Evolutionary conservation across 2,113 vertebrate genomes (phyloP).

Genomic region (Pedetes capensis): DNA sequence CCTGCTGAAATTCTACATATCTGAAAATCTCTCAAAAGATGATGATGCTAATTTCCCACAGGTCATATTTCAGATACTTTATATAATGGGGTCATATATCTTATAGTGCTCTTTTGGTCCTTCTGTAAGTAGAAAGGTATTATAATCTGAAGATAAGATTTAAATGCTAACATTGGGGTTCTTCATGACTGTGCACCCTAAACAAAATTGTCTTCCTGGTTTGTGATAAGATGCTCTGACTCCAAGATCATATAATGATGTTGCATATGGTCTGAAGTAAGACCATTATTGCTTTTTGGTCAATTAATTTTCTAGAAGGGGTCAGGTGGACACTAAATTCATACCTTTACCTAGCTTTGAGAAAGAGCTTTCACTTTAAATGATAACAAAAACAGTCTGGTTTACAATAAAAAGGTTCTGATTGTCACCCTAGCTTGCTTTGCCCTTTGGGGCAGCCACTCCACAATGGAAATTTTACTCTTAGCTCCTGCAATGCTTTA

Average conservation of each 20-base stretch:
- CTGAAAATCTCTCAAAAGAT: not conserved
- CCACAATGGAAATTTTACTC: not conserved
- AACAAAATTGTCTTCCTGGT: not conserved
- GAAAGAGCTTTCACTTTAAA: not conserved
- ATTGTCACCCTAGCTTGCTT: not conserved
- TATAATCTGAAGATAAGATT: conserved; percentile 18
- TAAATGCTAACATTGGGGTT: not conserved
- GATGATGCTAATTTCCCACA: not conserved
- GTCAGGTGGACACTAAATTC: not conserved
- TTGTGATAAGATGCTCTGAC: not conserved
- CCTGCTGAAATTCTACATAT: not conserved
- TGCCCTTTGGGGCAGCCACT: not conserved
- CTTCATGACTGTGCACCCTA: not conserved
- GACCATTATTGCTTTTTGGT: not conserved
- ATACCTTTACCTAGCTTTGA: not conserved
- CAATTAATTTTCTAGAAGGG: not conserved
- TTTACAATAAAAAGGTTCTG: not conserved
- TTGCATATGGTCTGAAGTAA: not conserved
- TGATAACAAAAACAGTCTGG: not conserved
- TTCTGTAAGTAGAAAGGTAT: not conserved
- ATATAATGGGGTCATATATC: not conserved
- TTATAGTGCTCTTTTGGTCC: not conserved
- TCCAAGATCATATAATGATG: not conserved
- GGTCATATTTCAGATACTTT: not conserved
- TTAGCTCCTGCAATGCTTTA: not conserved